These are phyloP conservation scores for Phaedon cochleariae DNA, from an alignment of 2,888 invertebrate species.

Conservation along the genomic window DNA sequence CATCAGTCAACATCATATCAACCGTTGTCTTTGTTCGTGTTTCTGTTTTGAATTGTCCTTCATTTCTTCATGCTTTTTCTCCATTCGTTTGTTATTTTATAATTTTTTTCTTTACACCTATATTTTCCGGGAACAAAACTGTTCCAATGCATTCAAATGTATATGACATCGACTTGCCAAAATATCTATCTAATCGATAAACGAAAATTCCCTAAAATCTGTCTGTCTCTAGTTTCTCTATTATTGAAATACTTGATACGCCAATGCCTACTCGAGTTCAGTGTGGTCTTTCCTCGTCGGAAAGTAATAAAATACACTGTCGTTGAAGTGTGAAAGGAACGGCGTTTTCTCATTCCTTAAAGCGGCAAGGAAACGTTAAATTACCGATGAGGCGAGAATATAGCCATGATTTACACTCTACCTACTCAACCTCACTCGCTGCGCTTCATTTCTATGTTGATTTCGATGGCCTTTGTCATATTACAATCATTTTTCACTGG, in stretches of 20 bases:
- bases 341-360: constrained; percentile 55
- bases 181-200: no score
- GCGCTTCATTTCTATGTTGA: constrained; percentile 43
- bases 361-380: constrained; percentile 54
- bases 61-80: no score
- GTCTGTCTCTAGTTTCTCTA: no score
- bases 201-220: no score
- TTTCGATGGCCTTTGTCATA: constrained; percentile 38
- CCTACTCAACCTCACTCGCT: constrained; percentile 48
- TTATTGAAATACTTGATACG: constrained; percentile 6
- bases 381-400: constrained; percentile 55
- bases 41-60: no score
- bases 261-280: constrained; percentile 24
- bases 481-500: constrained; percentile 37
- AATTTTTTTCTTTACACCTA: no score
- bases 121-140: no score
- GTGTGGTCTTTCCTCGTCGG: constrained; percentile 31
- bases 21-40: no score
- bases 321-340: constrained; percentile 57
- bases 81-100: no score
- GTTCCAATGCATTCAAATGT: no score
- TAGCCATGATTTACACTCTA: constrained; percentile 54
- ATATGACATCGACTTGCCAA: no score
- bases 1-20: no score
- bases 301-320: constrained; percentile 59